These are phyloP conservation scores for Carduelis carduelis DNA, from an alignment of 2,797 vertebrate species.

Conservation along the genomic window DNA sequence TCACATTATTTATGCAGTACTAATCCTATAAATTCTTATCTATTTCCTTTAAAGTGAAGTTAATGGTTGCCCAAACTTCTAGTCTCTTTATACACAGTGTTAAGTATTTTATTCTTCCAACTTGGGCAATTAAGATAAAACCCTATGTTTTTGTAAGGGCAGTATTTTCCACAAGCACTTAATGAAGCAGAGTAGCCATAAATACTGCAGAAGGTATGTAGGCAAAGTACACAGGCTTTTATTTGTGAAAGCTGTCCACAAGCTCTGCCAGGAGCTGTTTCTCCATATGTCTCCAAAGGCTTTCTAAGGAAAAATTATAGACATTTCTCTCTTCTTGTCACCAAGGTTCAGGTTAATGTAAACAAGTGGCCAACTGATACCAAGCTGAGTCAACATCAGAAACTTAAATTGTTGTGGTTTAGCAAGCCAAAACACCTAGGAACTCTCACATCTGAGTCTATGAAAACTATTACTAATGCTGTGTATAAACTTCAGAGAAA, in stretches of 20 bases:
- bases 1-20: not conserved
- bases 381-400: constrained; percentile 10
- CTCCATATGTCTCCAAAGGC: not conserved
- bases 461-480: not conserved
- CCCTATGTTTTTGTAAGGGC: not conserved
- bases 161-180: not conserved
- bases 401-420: not conserved
- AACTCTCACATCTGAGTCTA: not conserved
- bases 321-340: not conserved
- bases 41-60: not conserved
- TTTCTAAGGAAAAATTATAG: not conserved
- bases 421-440: not conserved
- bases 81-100: not conserved
- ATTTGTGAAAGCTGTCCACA: constrained; percentile 6
- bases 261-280: not conserved
- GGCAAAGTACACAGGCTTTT: not conserved
- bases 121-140: constrained; percentile 9
- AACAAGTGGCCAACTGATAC: not conserved
- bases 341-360: not conserved
- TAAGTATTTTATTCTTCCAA: not conserved
- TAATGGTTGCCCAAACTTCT: not conserved
- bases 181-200: not conserved
- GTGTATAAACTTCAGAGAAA: not conserved
- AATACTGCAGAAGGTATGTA: not conserved
- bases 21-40: not conserved